Percentiles rank a stretch among this genome's conserved stretches.
These are phyloP conservation scores for Boulengeromyrus knoepffleri DNA, from an alignment of 2,113 vertebrate species.

Conservation along the genomic window DNA sequence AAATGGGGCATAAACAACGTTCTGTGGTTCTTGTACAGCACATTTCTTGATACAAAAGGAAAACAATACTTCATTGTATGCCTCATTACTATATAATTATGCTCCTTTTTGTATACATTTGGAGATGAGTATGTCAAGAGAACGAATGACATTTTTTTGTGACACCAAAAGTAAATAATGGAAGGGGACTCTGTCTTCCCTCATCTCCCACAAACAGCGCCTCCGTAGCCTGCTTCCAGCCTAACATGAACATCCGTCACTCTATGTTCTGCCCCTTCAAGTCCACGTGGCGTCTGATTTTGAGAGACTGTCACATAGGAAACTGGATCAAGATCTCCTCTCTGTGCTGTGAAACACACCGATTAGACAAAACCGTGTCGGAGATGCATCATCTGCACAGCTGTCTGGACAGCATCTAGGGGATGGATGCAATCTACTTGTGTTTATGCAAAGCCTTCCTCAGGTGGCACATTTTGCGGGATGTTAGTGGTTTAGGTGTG, in stretches of 20 bases:
- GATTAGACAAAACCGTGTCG: background rate
- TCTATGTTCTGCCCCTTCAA: constrained; percentile 11
- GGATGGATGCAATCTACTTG: background rate
- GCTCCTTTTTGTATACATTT: constrained; percentile 47
- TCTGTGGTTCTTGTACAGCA: constrained; percentile 20
- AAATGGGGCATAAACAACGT: background rate
- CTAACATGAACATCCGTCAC: constrained; percentile 21
- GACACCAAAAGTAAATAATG: constrained; percentile 43
- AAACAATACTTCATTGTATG: constrained; percentile 30
- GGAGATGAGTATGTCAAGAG: constrained; percentile 45
- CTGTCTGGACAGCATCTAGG: background rate
- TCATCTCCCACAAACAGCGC: background rate
- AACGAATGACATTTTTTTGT: constrained; percentile 46
- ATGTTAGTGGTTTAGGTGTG: background rate
- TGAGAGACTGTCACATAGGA: background rate
- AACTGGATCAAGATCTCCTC: background rate
- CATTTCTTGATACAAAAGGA: background rate
- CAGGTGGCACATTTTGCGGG: background rate
- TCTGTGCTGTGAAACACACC: background rate
- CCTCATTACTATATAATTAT: constrained; percentile 53
- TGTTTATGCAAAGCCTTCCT: background rate
- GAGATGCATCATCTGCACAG: background rate
- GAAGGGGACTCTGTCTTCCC: background rate
- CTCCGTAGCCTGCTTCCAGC: background rate
- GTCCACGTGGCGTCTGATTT: background rate